phyloP scores from a whole-genome alignment of 2,888 invertebrate genomes.

The Drosophila fungiperda region DNA sequence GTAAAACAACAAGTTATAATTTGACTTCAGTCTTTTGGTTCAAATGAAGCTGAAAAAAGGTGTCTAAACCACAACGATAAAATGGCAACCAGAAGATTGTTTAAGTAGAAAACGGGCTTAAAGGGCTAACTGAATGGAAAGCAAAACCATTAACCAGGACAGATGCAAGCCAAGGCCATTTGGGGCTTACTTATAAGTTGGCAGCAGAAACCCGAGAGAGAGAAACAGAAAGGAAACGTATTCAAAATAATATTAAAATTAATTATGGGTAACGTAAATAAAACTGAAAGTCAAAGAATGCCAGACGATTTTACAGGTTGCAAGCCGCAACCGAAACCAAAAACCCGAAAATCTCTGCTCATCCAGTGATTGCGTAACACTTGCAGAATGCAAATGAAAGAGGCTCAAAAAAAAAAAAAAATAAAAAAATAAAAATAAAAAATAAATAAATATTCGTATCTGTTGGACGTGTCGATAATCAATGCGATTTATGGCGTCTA shows the following conservation, averaged over 20 bases:
- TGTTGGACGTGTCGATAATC: slow-evolving; percentile 63
- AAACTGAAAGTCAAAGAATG: slow-evolving; percentile 62
- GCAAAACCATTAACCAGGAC: slow-evolving; percentile 21
- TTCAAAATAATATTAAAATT: slow-evolving; percentile 41
- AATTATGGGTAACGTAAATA: slow-evolving; percentile 47
- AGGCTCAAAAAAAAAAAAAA: slow-evolving; percentile 37
- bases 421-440: neutral
- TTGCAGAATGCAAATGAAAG: slow-evolving; percentile 53
- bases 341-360: slow-evolving; percentile 1
- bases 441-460: slow-evolving; percentile 14
- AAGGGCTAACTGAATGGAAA: slow-evolving; percentile 32
- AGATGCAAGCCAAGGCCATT: slow-evolving; percentile 43
- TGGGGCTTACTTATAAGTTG: slow-evolving; percentile 32
- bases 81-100: slow-evolving; percentile 63
- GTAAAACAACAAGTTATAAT: slow-evolving; percentile 44
- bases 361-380: slow-evolving; percentile 44
- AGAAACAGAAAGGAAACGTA: slow-evolving; percentile 9
- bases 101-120: slow-evolving; percentile 38
- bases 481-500: slow-evolving; percentile 70
- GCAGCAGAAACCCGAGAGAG: slow-evolving; percentile 2
- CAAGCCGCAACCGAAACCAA: slow-evolving; percentile 1
- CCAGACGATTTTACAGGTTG: slow-evolving; percentile 50
- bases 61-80: slow-evolving; percentile 35
- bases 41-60: slow-evolving; percentile 12
- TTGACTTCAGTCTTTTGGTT: slow-evolving; percentile 42